Evolutionary conservation across 2,797 vertebrate species (phyloP).

Genomic region (Siniperca undulata): DNA sequence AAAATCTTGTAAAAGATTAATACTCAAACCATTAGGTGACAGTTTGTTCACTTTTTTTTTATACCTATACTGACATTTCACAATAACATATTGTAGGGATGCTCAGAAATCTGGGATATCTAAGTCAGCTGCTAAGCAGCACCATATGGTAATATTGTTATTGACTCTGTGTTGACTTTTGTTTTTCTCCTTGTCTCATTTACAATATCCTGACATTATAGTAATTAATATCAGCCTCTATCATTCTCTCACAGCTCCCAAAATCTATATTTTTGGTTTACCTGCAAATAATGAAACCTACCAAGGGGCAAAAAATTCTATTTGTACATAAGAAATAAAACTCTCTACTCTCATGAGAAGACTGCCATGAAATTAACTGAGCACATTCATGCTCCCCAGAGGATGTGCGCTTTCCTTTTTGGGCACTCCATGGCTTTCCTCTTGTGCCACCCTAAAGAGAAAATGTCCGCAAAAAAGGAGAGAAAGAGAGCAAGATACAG

Average conservation of each 20-base stretch:
- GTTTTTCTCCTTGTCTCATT: not conserved
- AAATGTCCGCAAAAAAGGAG: not conserved
- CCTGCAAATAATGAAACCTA: too few relatives aligned
- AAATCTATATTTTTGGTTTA: not conserved
- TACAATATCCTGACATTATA: not conserved
- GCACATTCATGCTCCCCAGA: conserved; percentile 1
- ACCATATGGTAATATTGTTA: not conserved
- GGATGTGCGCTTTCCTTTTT: not conserved
- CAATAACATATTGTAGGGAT: not conserved
- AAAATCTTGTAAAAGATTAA: conserved; percentile 28
- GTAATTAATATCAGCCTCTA: not conserved
- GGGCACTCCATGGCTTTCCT: not conserved
- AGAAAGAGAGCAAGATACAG: too few relatives aligned
- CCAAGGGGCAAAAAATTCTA: not conserved
- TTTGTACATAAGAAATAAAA: conserved; percentile 14
- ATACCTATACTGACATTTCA: not conserved
- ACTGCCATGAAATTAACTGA: conserved; percentile 5
- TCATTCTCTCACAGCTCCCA: not conserved
- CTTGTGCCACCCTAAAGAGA: not conserved
- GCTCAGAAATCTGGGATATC: not conserved
- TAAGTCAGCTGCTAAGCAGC: not conserved
- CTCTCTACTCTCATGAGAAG: not conserved
- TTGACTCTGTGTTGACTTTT: not conserved
- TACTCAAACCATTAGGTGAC: not conserved
- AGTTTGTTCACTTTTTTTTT: not conserved